A percentile compares a stretch with the other conserved stretches of the same genome.
Evolutionary conservation across 2,888 invertebrate species (phyloP).

Genomic region (Malachius bipustulatus): DNA sequence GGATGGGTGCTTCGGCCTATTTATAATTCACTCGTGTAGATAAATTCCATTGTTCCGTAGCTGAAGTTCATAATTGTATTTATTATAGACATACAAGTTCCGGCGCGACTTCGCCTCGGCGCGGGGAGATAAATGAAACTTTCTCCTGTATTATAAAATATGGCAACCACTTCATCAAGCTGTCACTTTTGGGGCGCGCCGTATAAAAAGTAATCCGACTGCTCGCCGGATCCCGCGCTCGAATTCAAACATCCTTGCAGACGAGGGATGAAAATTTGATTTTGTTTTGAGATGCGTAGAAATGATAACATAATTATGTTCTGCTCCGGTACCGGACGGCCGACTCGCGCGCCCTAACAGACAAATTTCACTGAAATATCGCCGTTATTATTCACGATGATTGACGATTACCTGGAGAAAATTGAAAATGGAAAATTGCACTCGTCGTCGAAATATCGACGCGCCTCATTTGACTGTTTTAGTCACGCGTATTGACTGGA

Average conservation of each 20-base stretch:
- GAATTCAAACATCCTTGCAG: slow-evolving; percentile 13
- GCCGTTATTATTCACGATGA: slow-evolving; percentile 3
- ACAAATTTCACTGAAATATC: slow-evolving; percentile 3
- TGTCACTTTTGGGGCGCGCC: slow-evolving; percentile 26
- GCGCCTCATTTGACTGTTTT: background rate
- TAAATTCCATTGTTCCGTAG: slow-evolving; percentile 11
- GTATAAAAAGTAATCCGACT: slow-evolving; percentile 26
- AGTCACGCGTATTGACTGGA: slow-evolving; percentile 8
- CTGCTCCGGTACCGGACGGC: slow-evolving; percentile 7
- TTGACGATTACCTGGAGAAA: slow-evolving; percentile 6
- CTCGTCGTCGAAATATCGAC: slow-evolving; percentile 1
- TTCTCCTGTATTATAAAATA: slow-evolving; percentile 32
- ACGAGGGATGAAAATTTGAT: slow-evolving; percentile 12
- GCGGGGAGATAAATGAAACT: slow-evolving; percentile 24
- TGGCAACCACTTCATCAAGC: slow-evolving; percentile 34
- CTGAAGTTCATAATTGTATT: slow-evolving; percentile 14
- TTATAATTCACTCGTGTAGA: slow-evolving; percentile 4
- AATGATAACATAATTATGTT: slow-evolving; percentile 14
- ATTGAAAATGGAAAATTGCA: slow-evolving; percentile 5
- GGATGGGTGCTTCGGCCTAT: slow-evolving; percentile 2
- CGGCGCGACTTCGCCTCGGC: slow-evolving; percentile 15
- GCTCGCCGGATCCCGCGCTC: slow-evolving; percentile 16
- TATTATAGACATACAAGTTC: slow-evolving; percentile 13
- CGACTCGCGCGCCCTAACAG: background rate
- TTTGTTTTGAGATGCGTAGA: slow-evolving; percentile 11